Base-by-base conservation (phyloP, 1,140 invertebrate species). In the Orchesella cincta region DNA sequence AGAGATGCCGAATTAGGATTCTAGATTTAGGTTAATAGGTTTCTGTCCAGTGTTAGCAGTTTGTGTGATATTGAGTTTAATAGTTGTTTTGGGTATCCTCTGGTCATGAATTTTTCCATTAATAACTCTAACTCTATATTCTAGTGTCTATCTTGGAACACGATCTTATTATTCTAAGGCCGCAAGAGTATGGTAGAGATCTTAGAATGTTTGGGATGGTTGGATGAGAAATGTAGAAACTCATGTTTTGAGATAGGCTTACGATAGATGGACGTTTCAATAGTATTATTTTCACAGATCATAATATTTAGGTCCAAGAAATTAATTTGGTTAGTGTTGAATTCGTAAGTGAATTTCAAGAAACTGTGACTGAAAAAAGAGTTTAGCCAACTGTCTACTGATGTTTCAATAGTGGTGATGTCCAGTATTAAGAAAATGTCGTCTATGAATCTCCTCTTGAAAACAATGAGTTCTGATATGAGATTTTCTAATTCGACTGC, bases 211-310 rank as follows among this genome's bases (percentile, higher is more conserved):
- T 8, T 64, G 12, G 57, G 57, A 64, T 64, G 57, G 57, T 26
- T n/a, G 12, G 57, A 64, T 12, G 20, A 12, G 8, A 23, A 64
- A 26, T 64, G 57, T 12, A 64, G 8, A 64, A 64, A 64, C 23
- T 64, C n/a, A 64, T 64, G 57, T 64, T 64, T 64, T n/a, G 20
- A 23, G 8, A 64, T 64, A 14, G 57, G 20, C 23, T 64, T 64
- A 5, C 28, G 20, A 26, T 16, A 64, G 5, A 64, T 12, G 14
- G 12, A 12, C 23, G 57, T 64, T n/a, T 8, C 5, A 8, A 64
- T 16, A 8, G 20, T 64, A 64, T 12, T 16, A 64, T 64, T n/a
- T 26, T 64, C 57, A 12, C 57, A 14, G 5, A 64, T 8, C 23
- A 23, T 12, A 12, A 64, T 64, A 64, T 29, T 23, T 64, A 64